Evolutionary conservation across 2,113 vertebrate species (phyloP).

Genomic region (Corynorhinus townsendii): DNA sequence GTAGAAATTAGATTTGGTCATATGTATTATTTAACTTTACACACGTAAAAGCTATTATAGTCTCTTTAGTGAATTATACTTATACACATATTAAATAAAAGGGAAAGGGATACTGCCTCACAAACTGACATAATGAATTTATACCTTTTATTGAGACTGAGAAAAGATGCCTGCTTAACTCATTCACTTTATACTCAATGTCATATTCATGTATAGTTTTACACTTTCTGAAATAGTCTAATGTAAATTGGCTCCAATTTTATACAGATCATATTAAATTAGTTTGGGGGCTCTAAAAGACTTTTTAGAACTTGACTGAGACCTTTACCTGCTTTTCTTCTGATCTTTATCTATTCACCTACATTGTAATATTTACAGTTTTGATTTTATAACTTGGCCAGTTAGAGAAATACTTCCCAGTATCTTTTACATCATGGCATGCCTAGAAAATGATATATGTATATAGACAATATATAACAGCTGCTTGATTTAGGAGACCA

Average conservation of each 20-base stretch:
- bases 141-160: not conserved
- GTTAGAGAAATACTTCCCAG: not conserved
- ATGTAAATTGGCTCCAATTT: not conserved
- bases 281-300: not conserved
- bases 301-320: not conserved
- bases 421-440: not conserved
- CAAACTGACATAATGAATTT: not conserved
- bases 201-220: not conserved
- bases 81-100: not conserved
- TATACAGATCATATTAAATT: not conserved
- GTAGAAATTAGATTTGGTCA: not conserved
- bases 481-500: not conserved
- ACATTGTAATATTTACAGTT: not conserved
- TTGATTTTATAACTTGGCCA: not conserved
- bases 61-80: not conserved
- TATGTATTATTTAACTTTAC: not conserved
- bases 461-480: not conserved
- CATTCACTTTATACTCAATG: not conserved
- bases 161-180: not conserved
- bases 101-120: not conserved
- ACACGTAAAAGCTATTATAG: not conserved
- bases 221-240: not conserved
- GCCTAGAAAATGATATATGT: not conserved
- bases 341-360: not conserved
- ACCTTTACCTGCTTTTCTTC: not conserved